Evolutionary conservation across 2,797 vertebrate species (phyloP).

Genomic region (Sitta carolinensis): DNA sequence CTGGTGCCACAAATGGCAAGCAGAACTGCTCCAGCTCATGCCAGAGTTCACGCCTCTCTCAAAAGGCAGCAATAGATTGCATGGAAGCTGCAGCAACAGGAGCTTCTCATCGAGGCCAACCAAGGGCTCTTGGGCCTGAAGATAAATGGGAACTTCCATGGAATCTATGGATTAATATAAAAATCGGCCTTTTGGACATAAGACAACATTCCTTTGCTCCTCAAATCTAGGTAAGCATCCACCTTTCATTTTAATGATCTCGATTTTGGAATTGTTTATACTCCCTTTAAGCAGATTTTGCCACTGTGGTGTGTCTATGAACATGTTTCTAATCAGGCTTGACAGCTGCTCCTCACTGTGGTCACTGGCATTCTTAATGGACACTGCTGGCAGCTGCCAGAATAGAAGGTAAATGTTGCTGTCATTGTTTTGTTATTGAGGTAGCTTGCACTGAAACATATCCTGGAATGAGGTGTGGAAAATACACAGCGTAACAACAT

Average conservation of each 20-base stretch:
- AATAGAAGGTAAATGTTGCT: neutral
- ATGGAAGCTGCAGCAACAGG: neutral
- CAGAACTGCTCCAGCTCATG: neutral
- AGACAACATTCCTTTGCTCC: neutral
- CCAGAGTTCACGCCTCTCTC: neutral
- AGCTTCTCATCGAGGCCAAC: neutral
- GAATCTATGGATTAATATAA: neutral
- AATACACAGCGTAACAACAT: rapidly evolving
- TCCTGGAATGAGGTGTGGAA: neutral
- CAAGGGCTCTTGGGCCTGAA: neutral
- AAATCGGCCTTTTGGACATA: neutral
- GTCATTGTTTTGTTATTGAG: neutral
- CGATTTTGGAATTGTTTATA: neutral
- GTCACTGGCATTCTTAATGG: neutral
- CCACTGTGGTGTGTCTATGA: neutral
- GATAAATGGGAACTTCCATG: rapidly evolving
- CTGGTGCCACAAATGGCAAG: neutral
- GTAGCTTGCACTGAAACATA: neutral
- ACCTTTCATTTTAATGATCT: neutral
- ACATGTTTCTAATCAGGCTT: rapidly evolving
- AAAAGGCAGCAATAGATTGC: neutral
- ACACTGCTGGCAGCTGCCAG: neutral
- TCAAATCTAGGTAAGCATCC: neutral
- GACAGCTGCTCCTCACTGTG: neutral
- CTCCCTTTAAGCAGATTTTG: neutral